Base-by-base conservation (phyloP, 2,888 invertebrate species). In the Argyra leucocephala region DNA sequence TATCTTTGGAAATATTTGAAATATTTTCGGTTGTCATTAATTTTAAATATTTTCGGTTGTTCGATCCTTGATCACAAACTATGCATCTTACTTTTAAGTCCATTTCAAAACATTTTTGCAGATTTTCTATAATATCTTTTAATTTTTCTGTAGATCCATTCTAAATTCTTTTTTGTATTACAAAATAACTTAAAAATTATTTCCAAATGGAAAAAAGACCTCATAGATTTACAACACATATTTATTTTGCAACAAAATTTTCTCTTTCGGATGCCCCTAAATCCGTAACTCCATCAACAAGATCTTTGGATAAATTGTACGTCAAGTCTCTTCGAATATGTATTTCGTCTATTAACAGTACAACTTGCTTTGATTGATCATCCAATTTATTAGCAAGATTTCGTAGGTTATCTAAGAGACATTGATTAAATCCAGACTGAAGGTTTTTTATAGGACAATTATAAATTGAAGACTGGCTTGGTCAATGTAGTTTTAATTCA, bases 1-100 rank as follows among this genome's bases (percentile, higher is more conserved):
- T 58, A 6, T 21, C 58, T 58, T 22, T 12, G 22, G 58, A 22
- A 6, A 61, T 23, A 22, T 31, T 22, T 62, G n/a, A 64, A 60
- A n/a, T 21, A 36, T 60, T 64, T 60, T 60, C 60, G 31, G 60
- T 48, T 64, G n/a, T 23, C n/a, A n/a, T n/a, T 24, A 64, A 64
- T 10, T 22, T n/a, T 48, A 37, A 60, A n/a, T 21, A 36, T 60
- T 64, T 60, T 60, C 60, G 31, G 60, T 48, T 64, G n/a, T 23
- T 48, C 15, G 24, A 48, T 37, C 64, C 61, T 64, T 64, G 64
- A 36, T 64, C 64, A 48, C 60, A 64, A 37, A 26, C 48, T 4
- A 64, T 60, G 36, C 59, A 58, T 64, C 58, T n/a, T 21, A 63
- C 10, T 22, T 57, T 63, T 21, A 57, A 58, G 12, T 22, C 12